Base-by-base conservation (phyloP, 2,797 vertebrate genomes). In the Crenichthys baileyi region DNA sequence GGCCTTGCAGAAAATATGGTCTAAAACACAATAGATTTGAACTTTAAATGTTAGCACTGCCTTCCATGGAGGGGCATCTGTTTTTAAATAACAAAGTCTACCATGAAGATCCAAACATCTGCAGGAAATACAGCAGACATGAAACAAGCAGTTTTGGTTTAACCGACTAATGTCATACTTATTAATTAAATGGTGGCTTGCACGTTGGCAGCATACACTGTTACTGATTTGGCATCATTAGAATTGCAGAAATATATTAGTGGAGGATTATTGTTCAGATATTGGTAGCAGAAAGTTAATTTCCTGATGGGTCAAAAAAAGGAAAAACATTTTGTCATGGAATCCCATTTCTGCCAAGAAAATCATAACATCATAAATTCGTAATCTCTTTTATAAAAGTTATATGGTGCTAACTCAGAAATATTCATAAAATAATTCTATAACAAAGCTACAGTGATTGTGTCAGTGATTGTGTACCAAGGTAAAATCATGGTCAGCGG, bases 1-100 rank as follows among this genome's bases (percentile, higher is more conserved):
- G 79, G 60, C 31, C 18, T 70, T 39, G 44, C 73, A 58, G 63
- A 44, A 63, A 87, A 84, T 70, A 5, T 22, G 2, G 31, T 4
- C 61, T 41, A 22, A 39, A 41, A 67, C 18, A 1, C 11, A 4
- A 39, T 8, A 31, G 6, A 65, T 65, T 39, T 20, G 7, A 65
- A 31, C 18, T 31, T 3, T 63, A 9, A 36, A 9, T 36, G 36
- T 36, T 63, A 63, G 31, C 60, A 8, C 60, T 18, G 29, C 60
- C n/a, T 63, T 36, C 26, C 7, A 22, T 5, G 18, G 1, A 18
- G 18, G 18, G 18, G 5, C 7, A 5, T 39, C 1, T 7, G 0
- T 60, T 29, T 60, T 60, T 36, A 18, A 16, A 39, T 22, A 63
- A 36, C 3, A 18, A 31, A 63, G 2, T 18, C 13, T 20, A 18